Base-by-base conservation (phyloP, 2,113 vertebrate species). In the Eublepharis macularius region DNA sequence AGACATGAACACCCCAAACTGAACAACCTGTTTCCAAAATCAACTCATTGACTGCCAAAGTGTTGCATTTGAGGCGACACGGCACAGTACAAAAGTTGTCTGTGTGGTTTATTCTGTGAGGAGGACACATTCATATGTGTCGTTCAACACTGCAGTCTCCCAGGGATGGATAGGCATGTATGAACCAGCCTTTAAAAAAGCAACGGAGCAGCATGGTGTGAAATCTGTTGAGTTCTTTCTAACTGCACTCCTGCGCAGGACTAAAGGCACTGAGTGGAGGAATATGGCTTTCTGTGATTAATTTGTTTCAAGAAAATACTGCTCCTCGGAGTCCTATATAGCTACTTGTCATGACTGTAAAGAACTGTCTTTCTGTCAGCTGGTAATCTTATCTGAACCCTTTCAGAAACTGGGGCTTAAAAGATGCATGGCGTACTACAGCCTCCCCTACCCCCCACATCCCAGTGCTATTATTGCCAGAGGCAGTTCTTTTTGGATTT, bases 151-250 rank as follows among this genome's bases (percentile, higher is more conserved):
- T 60, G 14, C 16, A 83, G 36, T 34, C 24, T 26, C 16, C 43
- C 19, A 74, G 51, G 36, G 19, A 74, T 29, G 19, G 45, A 63
- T 60, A 45, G 8, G 60, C 24, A 63, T 41, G 41, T 74, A 32
- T 34, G 39, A 45, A 60, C 36, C 45, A 51, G 45, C 17, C 43
- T 12, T 47, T n/a, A n/a, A 75, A 75, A 13, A 47, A 47, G 73
- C 13, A 68, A 91, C 11, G 19, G 9, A 39, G 34, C 34, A 57
- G 9, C 32, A 65, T 21, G 2, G 10, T 49, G 19, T 49, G 79
- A 39, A 77, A n/a, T 26, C 45, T 89, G 21, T 26, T 68, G 80
- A 83, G 32, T 69, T 91, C 73, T n/a, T 79, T 49, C 24, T 75
- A 90, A 45, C 36, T 76, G 45, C 7, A 29, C 1, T 1, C 10